Conservation (phyloP, 1,140 invertebrate genomes). For the Zophobas atratus region DNA sequence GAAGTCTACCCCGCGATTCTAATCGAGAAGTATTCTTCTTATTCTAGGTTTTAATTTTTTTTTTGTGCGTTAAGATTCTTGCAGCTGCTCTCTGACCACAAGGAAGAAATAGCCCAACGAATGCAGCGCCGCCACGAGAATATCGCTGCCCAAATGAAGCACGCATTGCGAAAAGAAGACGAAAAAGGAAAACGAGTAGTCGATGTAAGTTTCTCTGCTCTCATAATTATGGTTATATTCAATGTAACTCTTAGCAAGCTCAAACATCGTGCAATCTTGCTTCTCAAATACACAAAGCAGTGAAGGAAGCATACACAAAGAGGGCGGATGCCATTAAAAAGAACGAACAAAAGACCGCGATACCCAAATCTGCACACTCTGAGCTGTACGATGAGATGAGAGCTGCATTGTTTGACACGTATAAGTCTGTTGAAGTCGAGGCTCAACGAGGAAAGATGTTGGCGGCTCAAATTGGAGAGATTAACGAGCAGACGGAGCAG, state of each 20-base stretch:
- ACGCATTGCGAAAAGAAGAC: conserved; percentile 63
- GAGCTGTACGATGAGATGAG: conserved; percentile 63
- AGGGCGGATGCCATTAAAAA: conserved; percentile 55
- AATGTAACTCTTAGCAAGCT: conserved; percentile 51
- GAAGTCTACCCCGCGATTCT: conserved; percentile 61
- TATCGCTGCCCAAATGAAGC: conserved; percentile 65
- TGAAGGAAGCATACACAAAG: conserved; percentile 56
- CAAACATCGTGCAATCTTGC: conserved; percentile 55
- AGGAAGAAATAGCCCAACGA: conserved; percentile 63
- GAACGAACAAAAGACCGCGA: conserved; percentile 54
- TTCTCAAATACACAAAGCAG: conserved; percentile 52
- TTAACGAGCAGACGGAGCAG: conserved; percentile 60
- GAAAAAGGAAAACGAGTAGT: conserved; percentile 60
- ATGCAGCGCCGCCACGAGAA: conserved; percentile 65
- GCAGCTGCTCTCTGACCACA: conserved; percentile 59
- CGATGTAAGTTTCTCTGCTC: conserved; percentile 51
- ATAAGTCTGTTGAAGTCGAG: conserved; percentile 64
- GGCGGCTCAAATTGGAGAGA: conserved; percentile 63
- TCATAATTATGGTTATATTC: not conserved
- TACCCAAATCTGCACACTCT: conserved; percentile 57
- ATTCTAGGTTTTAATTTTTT: conserved; percentile 19
- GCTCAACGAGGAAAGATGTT: conserved; percentile 62
- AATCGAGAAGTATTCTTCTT: conserved; percentile 57
- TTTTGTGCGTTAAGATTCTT: conserved; percentile 52
- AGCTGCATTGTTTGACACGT: conserved; percentile 61